Conservation (phyloP, 2,797 vertebrate species). For the Syngnathus rostellatus region DNA sequence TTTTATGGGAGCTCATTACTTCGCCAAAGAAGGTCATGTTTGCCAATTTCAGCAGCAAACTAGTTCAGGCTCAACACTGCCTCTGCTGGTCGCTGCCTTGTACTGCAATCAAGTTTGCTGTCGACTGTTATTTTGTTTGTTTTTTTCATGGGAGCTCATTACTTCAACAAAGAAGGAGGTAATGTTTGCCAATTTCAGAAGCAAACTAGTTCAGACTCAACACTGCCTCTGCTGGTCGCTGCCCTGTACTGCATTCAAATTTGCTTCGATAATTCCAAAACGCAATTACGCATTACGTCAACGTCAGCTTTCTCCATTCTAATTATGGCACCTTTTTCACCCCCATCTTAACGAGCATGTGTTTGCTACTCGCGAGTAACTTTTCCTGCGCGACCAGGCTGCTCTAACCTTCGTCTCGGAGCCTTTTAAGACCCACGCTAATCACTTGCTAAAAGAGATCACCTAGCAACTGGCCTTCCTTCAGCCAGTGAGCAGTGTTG, state of each 20-base stretch:
- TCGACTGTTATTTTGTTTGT: too few species aligned
- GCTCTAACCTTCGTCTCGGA: conserved; percentile 9
- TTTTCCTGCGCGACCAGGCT: background rate
- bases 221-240: too few species aligned
- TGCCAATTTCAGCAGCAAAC: background rate
- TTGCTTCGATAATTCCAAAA: too few species aligned
- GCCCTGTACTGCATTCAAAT: too few species aligned
- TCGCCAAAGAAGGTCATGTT: background rate
- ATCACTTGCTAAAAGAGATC: conserved; percentile 40
- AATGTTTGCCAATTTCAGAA: background rate
- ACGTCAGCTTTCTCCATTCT: background rate
- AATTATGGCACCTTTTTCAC: background rate
- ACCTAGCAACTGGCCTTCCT: conserved; percentile 55
- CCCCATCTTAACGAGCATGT: background rate
- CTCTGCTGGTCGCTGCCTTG: too few species aligned
- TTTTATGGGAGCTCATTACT: background rate
- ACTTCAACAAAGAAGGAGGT: background rate
- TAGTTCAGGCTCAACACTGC: too few species aligned
- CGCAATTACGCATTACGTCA: too few species aligned
- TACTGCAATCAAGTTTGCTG: too few species aligned
- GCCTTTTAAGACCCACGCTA: conserved; percentile 31
- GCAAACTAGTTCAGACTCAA: too few species aligned
- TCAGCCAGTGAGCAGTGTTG: background rate
- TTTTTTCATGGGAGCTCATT: background rate
- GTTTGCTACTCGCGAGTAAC: conserved; percentile 20